Conservation (phyloP, 1,140 invertebrate species). For the Magallana ariakensis region DNA sequence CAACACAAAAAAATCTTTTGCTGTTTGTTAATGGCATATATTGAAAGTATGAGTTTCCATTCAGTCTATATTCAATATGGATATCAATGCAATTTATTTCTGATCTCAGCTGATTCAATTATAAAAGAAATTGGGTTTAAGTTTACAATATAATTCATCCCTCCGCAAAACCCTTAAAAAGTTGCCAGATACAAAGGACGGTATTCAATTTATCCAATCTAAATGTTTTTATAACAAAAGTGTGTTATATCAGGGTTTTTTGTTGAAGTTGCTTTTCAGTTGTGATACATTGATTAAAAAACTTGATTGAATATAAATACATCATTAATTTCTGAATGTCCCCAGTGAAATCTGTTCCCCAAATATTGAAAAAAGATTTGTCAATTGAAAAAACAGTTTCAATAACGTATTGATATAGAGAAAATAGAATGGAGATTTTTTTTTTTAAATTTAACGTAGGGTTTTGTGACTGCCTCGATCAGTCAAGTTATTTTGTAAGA, state of each 20-base stretch:
- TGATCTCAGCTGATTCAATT: constrained; percentile 17
- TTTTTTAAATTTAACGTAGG: background rate
- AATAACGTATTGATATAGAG: constrained; percentile 10
- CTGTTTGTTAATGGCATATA: background rate
- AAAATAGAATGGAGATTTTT: background rate
- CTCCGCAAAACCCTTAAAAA: constrained; percentile 29
- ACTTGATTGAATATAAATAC: constrained; percentile 35
- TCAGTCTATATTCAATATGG: constrained; percentile 6
- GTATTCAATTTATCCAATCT: constrained; percentile 21
- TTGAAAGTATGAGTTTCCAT: background rate
- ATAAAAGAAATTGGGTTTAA: constrained; percentile 24
- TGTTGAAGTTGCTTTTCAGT: constrained; percentile 12
- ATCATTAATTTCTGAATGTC: constrained; percentile 35
- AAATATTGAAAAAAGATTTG: constrained; percentile 38
- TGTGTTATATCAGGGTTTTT: constrained; percentile 30
- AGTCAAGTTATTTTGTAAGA: constrained; percentile 16
- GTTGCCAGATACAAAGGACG: constrained; percentile 1
- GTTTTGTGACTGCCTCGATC: background rate
- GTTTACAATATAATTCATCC: constrained; percentile 2
- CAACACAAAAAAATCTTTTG: constrained; percentile 17
- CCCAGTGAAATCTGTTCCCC: constrained; percentile 16
- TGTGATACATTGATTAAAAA: constrained; percentile 32
- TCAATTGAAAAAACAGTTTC: constrained; percentile 37
- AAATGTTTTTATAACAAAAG: constrained; percentile 39
- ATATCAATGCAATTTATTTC: constrained; percentile 29